Evolutionary conservation across 2,888 invertebrate species (phyloP).

Genomic region (Pharmacophagus antenor): DNA sequence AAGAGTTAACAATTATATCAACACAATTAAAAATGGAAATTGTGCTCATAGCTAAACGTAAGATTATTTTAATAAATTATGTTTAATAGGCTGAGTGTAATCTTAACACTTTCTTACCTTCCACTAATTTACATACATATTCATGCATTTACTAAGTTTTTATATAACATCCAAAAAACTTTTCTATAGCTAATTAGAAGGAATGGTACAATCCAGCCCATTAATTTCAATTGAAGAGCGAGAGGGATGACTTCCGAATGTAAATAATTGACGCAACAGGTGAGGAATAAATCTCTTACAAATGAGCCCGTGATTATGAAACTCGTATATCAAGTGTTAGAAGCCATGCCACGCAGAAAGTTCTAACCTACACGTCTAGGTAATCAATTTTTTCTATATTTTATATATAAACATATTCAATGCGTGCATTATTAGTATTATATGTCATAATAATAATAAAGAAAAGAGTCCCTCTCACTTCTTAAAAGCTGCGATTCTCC

Average conservation of each 20-base stretch:
- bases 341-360: slow-evolving; percentile 58
- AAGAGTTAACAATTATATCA: not conserved
- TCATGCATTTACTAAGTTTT: not conserved
- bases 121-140: not conserved
- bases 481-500: too few relatives aligned
- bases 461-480: too few relatives aligned
- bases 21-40: not conserved
- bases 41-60: too few relatives aligned
- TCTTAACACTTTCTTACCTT: not conserved
- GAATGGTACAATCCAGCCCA: slow-evolving; percentile 38
- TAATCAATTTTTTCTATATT: too few relatives aligned
- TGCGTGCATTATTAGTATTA: too few relatives aligned
- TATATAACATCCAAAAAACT: not conserved
- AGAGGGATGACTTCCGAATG: slow-evolving; percentile 67
- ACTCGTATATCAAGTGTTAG: slow-evolving; percentile 65
- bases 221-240: slow-evolving; percentile 39
- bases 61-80: not conserved
- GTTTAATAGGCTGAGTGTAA: not conserved
- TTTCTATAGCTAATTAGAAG: not conserved
- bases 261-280: slow-evolving; percentile 77
- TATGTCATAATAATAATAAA: too few relatives aligned
- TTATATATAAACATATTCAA: not conserved
- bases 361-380: slow-evolving; percentile 29
- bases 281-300: slow-evolving; percentile 70
- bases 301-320: slow-evolving; percentile 72